Evolutionary conservation across 2,888 invertebrate genomes (phyloP).

Genomic region (Macropis europaea): DNA sequence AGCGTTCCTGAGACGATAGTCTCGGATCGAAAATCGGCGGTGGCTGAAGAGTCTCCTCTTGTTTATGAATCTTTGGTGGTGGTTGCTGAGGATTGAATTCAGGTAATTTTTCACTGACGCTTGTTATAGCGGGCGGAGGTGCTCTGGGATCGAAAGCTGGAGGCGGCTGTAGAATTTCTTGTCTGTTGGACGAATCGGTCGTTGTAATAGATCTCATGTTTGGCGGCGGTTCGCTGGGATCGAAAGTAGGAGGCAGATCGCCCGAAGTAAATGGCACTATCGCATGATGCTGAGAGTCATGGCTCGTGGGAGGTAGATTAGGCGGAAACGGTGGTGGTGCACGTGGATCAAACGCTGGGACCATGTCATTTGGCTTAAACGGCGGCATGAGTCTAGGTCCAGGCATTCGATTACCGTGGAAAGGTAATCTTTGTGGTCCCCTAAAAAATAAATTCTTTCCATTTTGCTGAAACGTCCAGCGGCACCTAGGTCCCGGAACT

Average conservation of each 20-base stretch:
- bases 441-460: constrained; percentile 27
- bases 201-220: constrained; percentile 29
- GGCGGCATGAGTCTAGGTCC: constrained; percentile 1
- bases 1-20: constrained; percentile 30
- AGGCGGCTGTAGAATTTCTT: constrained; percentile 57
- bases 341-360: constrained; percentile 33
- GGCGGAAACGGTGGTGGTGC: constrained; percentile 38
- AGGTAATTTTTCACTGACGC: constrained; percentile 18
- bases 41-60: constrained; percentile 22
- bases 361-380: constrained; percentile 1
- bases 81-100: constrained; percentile 49
- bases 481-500: constrained; percentile 14
- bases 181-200: not conserved
- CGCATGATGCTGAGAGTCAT: constrained; percentile 30
- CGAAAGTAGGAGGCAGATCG: constrained; percentile 50
- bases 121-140: constrained; percentile 22
- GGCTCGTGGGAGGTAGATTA: constrained; percentile 20
- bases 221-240: constrained; percentile 57
- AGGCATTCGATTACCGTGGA: constrained; percentile 20
- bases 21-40: constrained; percentile 35
- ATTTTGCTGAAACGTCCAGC: constrained; percentile 31
- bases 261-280: constrained; percentile 26
- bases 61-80: constrained; percentile 39
- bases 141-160: constrained; percentile 63
- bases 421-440: constrained; percentile 35